Base-by-base conservation (phyloP, 2,888 invertebrate genomes). In the Tortricodes alternella region DNA sequence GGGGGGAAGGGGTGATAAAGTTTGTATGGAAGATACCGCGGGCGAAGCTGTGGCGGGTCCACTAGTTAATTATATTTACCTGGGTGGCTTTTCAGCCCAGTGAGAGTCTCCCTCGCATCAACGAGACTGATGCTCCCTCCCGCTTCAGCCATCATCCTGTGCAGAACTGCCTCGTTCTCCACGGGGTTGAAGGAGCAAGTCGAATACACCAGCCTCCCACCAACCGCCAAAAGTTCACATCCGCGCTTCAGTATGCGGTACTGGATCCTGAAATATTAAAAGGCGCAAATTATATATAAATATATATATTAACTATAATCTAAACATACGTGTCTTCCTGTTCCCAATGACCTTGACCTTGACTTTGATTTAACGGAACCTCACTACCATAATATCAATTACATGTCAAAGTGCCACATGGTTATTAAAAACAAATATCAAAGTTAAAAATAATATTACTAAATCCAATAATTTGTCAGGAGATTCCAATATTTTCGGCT, bases 131-230 rank as follows among this genome's bases (percentile, higher is more conserved):
- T 3, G 32, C 39, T 41, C 6, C 41, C 41, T 1, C 19, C 50
- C 1, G 49, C 49, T n/a, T 49, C 49, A 0, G 13, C 29, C 39
- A 49, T 27, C 21, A 49, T 11, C n/a, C 48, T 4, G 44, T 44
- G 48, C 18, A 49, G 29, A 3, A 44, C 35, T 24, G 34, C 23
- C 7, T 29, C 34, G 29, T 99, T 96, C 90, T 99, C 99, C 23
- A 98, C 86, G 0, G 99, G 99, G 91, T 99, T 99, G 78, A 99
- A 92, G 0, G 99, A 99, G 79, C 99, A 99, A 0, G 99, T 99
- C 0, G 99, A 99, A 87, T 99, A 99, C 0, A 99, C 99, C 63
- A 99, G 90, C 18, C 95, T 92, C 0, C 99, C 99, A 5, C 97
- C 97, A 0, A 95, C 93, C 9, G 93, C 92, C 18, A 99, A 89